Base-by-base conservation (phyloP, 2,888 invertebrate species). In the Lutraria lutraria region DNA sequence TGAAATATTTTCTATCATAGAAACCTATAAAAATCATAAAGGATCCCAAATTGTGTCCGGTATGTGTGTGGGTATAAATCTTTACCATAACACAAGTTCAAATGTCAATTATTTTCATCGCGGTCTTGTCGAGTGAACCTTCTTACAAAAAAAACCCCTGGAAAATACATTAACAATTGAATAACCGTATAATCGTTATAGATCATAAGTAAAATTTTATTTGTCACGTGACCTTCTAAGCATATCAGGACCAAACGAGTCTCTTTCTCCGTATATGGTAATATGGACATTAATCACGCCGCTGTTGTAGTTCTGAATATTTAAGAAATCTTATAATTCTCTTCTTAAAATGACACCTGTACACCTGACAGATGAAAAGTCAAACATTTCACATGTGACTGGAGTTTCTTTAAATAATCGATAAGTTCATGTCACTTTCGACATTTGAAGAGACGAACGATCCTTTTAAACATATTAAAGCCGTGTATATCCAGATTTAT, bases 401-500 rank as follows among this genome's bases (percentile, higher is more conserved):
- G 88, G 56, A 81, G 60, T 76, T 34, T 34, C 31, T 56, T 63
- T 83, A 68, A 31, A 60, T 76, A 60, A 88, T 88, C 83, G 83
- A 83, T 83, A 82, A 87, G 76, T 79, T 53, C 56, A 34, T 88
- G 88, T 88, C 84, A 88, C 60, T 68, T 83, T 80, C 83, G 84
- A 84, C 83, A 43, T 79, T 63, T 81, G 56, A 52, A 63, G 63
- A 83, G 88, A 88, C 84, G 84, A 83, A 81, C 63, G 60, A 68
- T 84, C 84, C 88, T 31, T 81, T 84, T 84, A 76, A 68, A 88
- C 84, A 84, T 53, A 83, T 56, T 60, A n/a, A 52, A 80, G 53
- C 80, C 84, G 34, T 29, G 21, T 79, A 76, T 85, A 85, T 83
- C 54, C 21, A 87, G 76, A 54, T 54, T 87, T 72, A 76, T 15